These are phyloP conservation scores for Tiphia femorata DNA, from an alignment of 2,888 invertebrate genomes.

Conservation along the genomic window DNA sequence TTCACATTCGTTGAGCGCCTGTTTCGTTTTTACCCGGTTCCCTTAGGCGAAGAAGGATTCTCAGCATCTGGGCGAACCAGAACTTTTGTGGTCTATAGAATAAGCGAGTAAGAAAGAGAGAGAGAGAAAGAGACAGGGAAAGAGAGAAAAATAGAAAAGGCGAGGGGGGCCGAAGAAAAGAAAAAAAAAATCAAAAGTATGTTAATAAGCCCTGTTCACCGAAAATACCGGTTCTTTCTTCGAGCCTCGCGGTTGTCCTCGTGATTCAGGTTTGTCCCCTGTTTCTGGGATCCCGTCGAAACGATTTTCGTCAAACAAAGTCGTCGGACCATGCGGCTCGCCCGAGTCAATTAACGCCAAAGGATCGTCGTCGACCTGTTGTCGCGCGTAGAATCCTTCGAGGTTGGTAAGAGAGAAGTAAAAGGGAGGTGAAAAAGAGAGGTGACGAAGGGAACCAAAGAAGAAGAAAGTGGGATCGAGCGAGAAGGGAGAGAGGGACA, in stretches of 20 bases:
- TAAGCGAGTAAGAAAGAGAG: no score
- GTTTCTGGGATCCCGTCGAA: slow-evolving; percentile 44
- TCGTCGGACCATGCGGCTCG: slow-evolving; percentile 42
- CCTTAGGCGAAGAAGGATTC: no score
- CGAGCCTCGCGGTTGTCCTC: slow-evolving; percentile 39
- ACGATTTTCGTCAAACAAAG: slow-evolving; percentile 50
- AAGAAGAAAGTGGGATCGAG: slow-evolving; percentile 6
- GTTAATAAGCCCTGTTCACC: slow-evolving; percentile 46
- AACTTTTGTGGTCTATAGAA: no score
- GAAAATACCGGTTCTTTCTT: slow-evolving; percentile 48
- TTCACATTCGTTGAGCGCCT: no score
- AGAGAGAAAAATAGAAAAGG: not conserved
- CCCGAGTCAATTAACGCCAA: slow-evolving; percentile 47
- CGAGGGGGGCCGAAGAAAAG: slow-evolving; percentile 9
- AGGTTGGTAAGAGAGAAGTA: not conserved
- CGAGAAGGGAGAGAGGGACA: slow-evolving; percentile 10
- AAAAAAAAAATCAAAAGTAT: slow-evolving; percentile 42
- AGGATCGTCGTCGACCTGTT: slow-evolving; percentile 20
- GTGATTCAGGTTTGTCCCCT: slow-evolving; percentile 46
- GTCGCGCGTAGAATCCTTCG: not conserved
- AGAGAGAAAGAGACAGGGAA: not conserved
- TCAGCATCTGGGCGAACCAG: no score
- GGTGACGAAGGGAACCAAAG: not conserved
- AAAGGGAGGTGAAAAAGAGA: not conserved
- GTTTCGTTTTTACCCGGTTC: no score